phyloP scores from a whole-genome alignment of 2,113 vertebrate genomes.

The Rana temporaria region DNA sequence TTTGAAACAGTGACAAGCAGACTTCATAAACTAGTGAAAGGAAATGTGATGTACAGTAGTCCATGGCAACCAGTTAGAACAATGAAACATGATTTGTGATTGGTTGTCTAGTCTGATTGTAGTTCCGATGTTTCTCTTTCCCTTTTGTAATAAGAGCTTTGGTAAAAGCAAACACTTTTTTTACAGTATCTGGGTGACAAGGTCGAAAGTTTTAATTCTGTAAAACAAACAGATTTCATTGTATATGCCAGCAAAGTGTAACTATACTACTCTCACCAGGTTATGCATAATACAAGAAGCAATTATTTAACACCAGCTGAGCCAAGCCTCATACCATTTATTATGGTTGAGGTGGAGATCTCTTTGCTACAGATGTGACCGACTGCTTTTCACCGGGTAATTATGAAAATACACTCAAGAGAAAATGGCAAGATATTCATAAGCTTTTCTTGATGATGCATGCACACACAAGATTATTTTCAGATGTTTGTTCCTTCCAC shows the following conservation, averaged over 20 bases:
- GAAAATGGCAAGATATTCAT: slow-evolving; percentile 50
- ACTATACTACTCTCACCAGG: slow-evolving; percentile 33
- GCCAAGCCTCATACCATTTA: slow-evolving; percentile 52
- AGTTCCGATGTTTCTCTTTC: too few relatives aligned
- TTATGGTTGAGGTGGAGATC: slow-evolving; percentile 26
- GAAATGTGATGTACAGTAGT: too few relatives aligned
- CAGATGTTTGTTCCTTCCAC: slow-evolving; percentile 9
- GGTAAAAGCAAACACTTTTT: neutral
- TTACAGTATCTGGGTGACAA: neutral
- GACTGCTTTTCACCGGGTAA: slow-evolving; percentile 4
- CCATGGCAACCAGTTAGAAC: too few relatives aligned
- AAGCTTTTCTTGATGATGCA: slow-evolving; percentile 16
- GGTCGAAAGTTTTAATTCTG: slow-evolving; percentile 25
- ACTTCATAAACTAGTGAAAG: too few relatives aligned
- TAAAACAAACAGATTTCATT: slow-evolving; percentile 31
- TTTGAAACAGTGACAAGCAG: too few relatives aligned
- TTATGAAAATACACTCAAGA: slow-evolving; percentile 40
- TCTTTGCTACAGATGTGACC: slow-evolving; percentile 14
- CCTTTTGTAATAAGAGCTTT: too few relatives aligned
- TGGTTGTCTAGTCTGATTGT: too few relatives aligned
- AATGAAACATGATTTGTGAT: too few relatives aligned
- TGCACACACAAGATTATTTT: neutral
- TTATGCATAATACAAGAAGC: slow-evolving; percentile 56
- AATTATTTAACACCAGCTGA: slow-evolving; percentile 54
- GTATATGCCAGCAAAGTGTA: slow-evolving; percentile 30